A percentile compares a stretch with the other conserved stretches of the same genome.
Evolutionary conservation across 2,888 invertebrate species (phyloP).

Genomic region (Polydrusus cervinus): DNA sequence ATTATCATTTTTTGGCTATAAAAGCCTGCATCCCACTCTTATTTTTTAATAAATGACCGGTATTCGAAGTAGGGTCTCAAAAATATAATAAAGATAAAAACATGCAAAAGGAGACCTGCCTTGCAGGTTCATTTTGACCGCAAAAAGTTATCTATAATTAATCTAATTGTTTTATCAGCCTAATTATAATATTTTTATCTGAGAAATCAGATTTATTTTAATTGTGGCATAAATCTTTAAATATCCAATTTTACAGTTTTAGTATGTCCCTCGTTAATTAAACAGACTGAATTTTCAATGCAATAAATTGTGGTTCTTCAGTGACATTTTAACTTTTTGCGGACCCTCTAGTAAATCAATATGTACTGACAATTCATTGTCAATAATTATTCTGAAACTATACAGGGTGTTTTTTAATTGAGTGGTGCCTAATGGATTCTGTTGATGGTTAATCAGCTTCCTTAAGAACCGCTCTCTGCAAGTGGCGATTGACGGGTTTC

Average conservation of each 20-base stretch:
- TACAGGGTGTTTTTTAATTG: too few species aligned
- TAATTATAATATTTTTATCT: conserved; percentile 35
- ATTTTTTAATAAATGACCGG: conserved; percentile 1
- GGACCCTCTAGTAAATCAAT: too few species aligned
- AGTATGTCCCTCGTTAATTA: conserved; percentile 25
- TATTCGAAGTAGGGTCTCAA: background rate
- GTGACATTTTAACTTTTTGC: too few species aligned
- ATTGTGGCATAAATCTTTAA: conserved; percentile 28
- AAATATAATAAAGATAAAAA: conserved; percentile 19
- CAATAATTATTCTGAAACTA: too few species aligned
- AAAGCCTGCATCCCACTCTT: conserved; percentile 3
- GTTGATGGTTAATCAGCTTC: too few species aligned
- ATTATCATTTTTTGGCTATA: conserved; percentile 5
- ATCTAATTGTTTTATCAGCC: conserved; percentile 19
- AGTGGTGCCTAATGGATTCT: too few species aligned
- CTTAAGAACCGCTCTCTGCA: too few species aligned
- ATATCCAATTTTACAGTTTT: conserved; percentile 27
- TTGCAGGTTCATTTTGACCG: conserved; percentile 35
- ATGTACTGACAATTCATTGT: too few species aligned
- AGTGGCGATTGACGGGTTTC: too few species aligned
- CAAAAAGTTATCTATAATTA: conserved; percentile 10
- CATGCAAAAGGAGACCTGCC: background rate
- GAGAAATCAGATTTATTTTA: conserved; percentile 32
- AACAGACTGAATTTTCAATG: conserved; percentile 16
- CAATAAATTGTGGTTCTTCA: background rate